These are phyloP conservation scores for Strix aluco DNA, from an alignment of 2,113 vertebrate genomes.

Conservation along the genomic window DNA sequence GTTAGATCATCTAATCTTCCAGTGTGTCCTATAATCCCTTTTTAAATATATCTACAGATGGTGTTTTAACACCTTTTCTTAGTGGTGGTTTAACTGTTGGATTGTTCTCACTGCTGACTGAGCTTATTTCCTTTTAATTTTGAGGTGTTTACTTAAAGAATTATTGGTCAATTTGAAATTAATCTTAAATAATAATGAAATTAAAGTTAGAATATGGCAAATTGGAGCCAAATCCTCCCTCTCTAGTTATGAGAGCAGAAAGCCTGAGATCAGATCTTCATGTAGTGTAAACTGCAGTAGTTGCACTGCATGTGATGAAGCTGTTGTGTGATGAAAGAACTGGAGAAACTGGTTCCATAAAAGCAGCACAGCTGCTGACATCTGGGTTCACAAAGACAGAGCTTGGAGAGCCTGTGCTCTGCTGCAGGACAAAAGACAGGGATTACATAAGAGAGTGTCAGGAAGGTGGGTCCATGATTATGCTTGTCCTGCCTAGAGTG, in stretches of 20 bases:
- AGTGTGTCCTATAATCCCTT: constrained; percentile 45
- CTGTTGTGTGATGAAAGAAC: background rate
- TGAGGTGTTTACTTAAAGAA: constrained; percentile 55
- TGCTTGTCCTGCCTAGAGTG: background rate
- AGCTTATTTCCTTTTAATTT: constrained; percentile 59
- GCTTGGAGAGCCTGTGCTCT: background rate
- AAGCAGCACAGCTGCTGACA: background rate
- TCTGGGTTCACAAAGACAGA: background rate
- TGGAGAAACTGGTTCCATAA: background rate
- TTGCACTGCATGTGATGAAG: background rate
- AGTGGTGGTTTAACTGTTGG: constrained; percentile 34
- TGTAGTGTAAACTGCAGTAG: background rate
- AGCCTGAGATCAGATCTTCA: background rate
- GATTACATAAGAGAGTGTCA: background rate
- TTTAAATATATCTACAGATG: constrained; percentile 58
- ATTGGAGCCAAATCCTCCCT: constrained; percentile 27
- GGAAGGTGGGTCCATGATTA: background rate
- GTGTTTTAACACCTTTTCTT: constrained; percentile 60
- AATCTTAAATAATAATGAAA: constrained; percentile 56
- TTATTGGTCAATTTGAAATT: constrained; percentile 64
- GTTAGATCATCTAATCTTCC: constrained; percentile 59
- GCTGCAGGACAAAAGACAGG: background rate
- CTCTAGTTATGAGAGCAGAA: background rate
- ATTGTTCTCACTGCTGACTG: constrained; percentile 50
- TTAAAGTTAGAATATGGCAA: constrained; percentile 18